Percentiles rank a stretch among this genome's conserved stretches.
Conservation (phyloP, 2,797 vertebrate genomes). For the Sebastes vulpes region DNA sequence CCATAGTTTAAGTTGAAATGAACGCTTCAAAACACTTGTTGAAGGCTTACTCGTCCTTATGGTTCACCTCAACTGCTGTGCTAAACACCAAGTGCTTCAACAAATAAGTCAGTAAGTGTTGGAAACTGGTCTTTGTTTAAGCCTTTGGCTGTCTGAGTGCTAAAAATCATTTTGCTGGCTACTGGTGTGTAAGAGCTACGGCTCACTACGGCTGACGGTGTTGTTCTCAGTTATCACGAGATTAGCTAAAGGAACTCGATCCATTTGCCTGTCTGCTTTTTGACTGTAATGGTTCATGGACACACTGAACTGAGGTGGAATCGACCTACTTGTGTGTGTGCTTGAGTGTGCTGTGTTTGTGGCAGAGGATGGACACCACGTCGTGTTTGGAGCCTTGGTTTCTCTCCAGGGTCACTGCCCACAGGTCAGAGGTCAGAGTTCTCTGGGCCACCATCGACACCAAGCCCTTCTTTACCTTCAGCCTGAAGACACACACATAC, state of each 20-base stretch:
- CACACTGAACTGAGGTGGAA: not conserved
- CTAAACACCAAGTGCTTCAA: not conserved
- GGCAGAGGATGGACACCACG: constrained; percentile 77
- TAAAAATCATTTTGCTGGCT: not conserved
- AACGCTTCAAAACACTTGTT: no score
- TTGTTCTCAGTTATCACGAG: not conserved
- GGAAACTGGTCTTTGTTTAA: not conserved
- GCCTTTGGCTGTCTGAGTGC: not conserved
- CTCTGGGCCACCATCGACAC: constrained; percentile 75
- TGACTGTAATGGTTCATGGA: not conserved
- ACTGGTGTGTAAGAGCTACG: not conserved
- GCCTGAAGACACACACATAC: constrained; percentile 49
- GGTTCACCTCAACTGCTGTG: no score
- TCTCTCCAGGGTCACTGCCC: constrained; percentile 79
- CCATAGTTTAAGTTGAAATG: not conserved
- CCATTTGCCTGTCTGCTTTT: no score
- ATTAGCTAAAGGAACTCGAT: not conserved
- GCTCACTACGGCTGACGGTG: not conserved
- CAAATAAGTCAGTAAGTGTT: not conserved
- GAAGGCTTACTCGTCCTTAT: no score
- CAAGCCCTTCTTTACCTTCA: constrained; percentile 82
- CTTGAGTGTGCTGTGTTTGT: constrained; percentile 40
- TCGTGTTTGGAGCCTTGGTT: constrained; percentile 77
- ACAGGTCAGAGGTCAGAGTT: constrained; percentile 68
- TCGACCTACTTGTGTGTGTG: constrained; percentile 37